Base-by-base conservation (phyloP, 2,113 vertebrate species). In the Fregetta grallaria region DNA sequence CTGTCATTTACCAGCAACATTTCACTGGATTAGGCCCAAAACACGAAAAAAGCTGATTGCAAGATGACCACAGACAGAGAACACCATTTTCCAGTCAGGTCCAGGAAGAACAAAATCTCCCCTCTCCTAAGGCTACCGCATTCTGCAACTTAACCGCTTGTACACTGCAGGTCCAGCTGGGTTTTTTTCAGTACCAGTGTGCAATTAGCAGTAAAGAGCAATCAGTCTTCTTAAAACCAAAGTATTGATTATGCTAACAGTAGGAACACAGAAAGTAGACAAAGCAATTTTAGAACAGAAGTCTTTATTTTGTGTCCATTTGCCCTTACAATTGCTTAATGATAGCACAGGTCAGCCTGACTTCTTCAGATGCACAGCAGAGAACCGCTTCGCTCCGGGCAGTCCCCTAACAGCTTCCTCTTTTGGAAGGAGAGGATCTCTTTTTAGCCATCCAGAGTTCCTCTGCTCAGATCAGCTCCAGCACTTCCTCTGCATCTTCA, bases 401-500 rank as follows among this genome's bases (percentile, higher is more conserved):
- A 72, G 79, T 49, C 30, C 70, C 62, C 79, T 93, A 88, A 93
- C 9, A 92, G 88, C 86, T 93, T 93, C 79, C 75, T 63, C 65
- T 66, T 88, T 13, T 55, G 86, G 42, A 93, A 90, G 73, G 32
- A 80, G 72, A 93, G 63, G 40, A 66, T 53, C 92, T 74, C 90
- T 88, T 94, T 94, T 96, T 90, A 94, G 90, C 44, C 72, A 93
- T 53, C 55, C 68, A 45, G 88, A 87, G 83, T 4, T 94, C 83
- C 92, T 80, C 83, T 80, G 92, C 92, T 93, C 45, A 10, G 77
- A 90, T 68, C 56, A 87, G 77, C 66, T 95, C 87, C 93, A 88
- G 93, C 77, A 87, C 87, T 96, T 96, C 91, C 91, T 89, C 95
- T 92, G 86, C 76, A 86, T 65, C 83, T 87, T 81, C 76, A 92